Evolutionary conservation across 2,797 vertebrate species (phyloP), one percentile per base, ranked within the genome.

Genomic region (Hirundo rustica): DNA sequence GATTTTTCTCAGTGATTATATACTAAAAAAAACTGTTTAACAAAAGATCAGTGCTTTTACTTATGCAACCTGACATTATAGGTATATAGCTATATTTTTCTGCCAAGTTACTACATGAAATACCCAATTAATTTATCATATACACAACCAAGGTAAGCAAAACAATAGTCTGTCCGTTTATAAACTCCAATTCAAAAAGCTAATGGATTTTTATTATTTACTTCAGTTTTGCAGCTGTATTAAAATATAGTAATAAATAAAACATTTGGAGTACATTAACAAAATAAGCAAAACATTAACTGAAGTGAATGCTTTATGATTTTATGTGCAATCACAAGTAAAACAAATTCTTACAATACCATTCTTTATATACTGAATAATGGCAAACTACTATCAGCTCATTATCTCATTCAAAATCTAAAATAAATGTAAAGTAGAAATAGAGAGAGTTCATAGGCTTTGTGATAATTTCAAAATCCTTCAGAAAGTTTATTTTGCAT

Each of bases 231-330:
- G 72, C 45, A 92, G 92, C 80, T 95, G 85, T 83, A 97, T 94
- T 94, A 96, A 97, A 97, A 97, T 96, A 97, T 74, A 94, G 90
- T 85, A 96, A 93, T 88, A 97, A 97, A 97, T 83, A 96, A 97
- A 97, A 80, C 93, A 95, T 94, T 95, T 95, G 61, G 86, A 96
- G 89, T 60, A 82, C 36, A 54, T 96, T 97, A 97, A 96, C 93
- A 97, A 97, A 96, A 97, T 96, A 97, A 97, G 95, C 95, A 96
- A 96, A 97, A 97, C 79, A 96, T 96, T 96, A 96, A 94, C n/a
- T 48, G 66, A 94, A 89, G 82, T 70, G 67, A 91, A 89, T 85
- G 34, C 32, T 84, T 87, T 87, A 89, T 26, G 45, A 76, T 73
- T 91, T 97, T 96, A 95, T 72, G 53, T 90, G 96, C 93, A 96